Evolutionary conservation across 2,888 invertebrate species (phyloP).

Genomic region (Eilema depressum): DNA sequence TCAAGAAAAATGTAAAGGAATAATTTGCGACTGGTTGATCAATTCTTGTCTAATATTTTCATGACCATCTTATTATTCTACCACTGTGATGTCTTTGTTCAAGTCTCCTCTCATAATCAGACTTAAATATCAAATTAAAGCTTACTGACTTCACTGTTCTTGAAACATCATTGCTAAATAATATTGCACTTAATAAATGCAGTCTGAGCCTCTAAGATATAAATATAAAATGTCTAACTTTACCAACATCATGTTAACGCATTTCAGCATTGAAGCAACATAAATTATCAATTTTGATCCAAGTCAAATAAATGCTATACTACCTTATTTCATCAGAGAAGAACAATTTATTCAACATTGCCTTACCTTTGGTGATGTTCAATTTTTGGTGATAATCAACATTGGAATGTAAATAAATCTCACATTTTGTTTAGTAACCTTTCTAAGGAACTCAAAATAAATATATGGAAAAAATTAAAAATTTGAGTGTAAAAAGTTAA

Average conservation of each 20-base stretch:
- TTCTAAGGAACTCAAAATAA: constrained; percentile 75
- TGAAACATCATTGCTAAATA: constrained; percentile 46
- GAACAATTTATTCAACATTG: constrained; percentile 75
- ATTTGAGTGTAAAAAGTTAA: constrained; percentile 88
- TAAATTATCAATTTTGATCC: constrained; percentile 59
- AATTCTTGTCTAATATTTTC: constrained; percentile 37
- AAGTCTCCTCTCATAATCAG: constrained; percentile 56
- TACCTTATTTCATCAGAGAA: constrained; percentile 81
- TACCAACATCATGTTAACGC: constrained; percentile 58
- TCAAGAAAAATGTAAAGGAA: constrained; percentile 47
- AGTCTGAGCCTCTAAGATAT: constrained; percentile 55
- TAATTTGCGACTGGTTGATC: constrained; percentile 40
- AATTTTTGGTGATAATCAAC: constrained; percentile 77
- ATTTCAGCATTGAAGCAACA: constrained; percentile 64
- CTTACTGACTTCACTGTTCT: constrained; percentile 57
- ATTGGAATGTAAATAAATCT: constrained; percentile 82
- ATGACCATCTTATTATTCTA: constrained; percentile 45
- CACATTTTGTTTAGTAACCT: constrained; percentile 73
- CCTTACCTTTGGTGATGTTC: constrained; percentile 84
- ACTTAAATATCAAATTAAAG: constrained; percentile 73
- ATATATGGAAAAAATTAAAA: constrained; percentile 69
- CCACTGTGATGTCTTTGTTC: constrained; percentile 50
- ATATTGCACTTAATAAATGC: constrained; percentile 63
- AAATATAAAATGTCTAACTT: constrained; percentile 52
- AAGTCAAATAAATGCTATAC: constrained; percentile 88